These are phyloP conservation scores for Sardina pilchardus DNA, from an alignment of 2,113 vertebrate species.

Conservation along the genomic window DNA sequence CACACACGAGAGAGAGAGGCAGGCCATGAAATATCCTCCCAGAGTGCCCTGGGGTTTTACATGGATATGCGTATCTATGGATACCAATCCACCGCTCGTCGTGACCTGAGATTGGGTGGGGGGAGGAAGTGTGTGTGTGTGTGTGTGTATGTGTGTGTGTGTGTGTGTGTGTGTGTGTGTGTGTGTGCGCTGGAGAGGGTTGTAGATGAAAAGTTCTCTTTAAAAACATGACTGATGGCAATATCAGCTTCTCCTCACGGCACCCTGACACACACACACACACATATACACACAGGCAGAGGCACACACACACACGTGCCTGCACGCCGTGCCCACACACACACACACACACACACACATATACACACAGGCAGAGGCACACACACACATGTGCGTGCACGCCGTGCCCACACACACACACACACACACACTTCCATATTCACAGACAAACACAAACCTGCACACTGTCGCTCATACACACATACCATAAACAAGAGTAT, in stretches of 20 bases:
- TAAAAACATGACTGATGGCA: constrained; percentile 55
- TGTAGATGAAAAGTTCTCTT: constrained; percentile 45
- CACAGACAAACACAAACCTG: constrained; percentile 25
- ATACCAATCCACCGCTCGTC: constrained; percentile 49
- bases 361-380: not conserved
- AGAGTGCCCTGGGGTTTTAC: constrained; percentile 52
- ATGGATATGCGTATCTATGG: constrained; percentile 58
- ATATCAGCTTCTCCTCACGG: constrained; percentile 35
- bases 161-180: not conserved
- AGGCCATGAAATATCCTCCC: constrained; percentile 56
- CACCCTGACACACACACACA: not conserved
- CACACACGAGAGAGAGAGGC: constrained; percentile 48
- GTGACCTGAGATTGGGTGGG: constrained; percentile 45
- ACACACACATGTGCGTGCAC: too few relatives aligned
- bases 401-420: too few relatives aligned
- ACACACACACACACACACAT: not conserved
- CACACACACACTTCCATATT: not conserved
- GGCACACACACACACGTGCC: not conserved
- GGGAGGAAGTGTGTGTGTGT: not conserved
- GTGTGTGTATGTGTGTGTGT: not conserved
- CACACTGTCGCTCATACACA: constrained; percentile 17
- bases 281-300: not conserved
- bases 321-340: not conserved
- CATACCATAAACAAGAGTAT: not conserved
- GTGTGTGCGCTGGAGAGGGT: not conserved